Base-by-base conservation (phyloP, 1,140 invertebrate genomes). In the Melanaphis sacchari region DNA sequence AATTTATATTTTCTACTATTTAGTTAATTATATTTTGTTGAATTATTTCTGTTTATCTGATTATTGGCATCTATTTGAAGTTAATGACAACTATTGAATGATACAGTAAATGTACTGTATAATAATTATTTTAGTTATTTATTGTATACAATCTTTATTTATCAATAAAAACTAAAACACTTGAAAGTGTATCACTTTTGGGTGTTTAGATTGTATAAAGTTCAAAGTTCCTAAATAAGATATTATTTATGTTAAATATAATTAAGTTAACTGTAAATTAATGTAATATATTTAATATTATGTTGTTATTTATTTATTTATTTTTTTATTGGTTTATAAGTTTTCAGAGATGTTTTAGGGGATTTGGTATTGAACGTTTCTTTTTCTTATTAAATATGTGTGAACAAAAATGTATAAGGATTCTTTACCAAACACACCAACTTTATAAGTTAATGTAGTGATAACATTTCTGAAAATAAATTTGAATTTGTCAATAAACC, bases 201-300 rank as follows among this genome's bases (percentile, higher is more conserved):
- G 22, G 22, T 43, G 18, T 43, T 66, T 6, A 91, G n/a, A 40
- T 46, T 81, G 9, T 91, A 59, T 90, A 24, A 46, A 91, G 41
- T 91, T 38, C 15, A 36, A 82, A 91, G 90, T 91, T 91, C 90
- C 90, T 91, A 91, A 49, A 38, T 91, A 49, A 91, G 9, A 82
- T n/a, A 76, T 4, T 88, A 4, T 66, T 9, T 66, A 40, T 91
- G 40, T 89, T 90, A 43, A 49, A 46, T 81, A 91, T 46, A 81
- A 89, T 8, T 54, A 26, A 52, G 52, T 26, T 43, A 52, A 24
- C 36, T 89, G 24, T 89, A 54, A 40, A 89, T 54, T 21, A 22
- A 89, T 89, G 46, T 89, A 88, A 88, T 88, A 41, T 88, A 88
- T 49, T 49, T 18, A 49, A 49, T 49, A 49, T n/a, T 76, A 15